Evolutionary conservation across 2,888 invertebrate species (phyloP), one percentile per base, ranked within the genome.

Genomic region (Steinernema scapterisci): DNA sequence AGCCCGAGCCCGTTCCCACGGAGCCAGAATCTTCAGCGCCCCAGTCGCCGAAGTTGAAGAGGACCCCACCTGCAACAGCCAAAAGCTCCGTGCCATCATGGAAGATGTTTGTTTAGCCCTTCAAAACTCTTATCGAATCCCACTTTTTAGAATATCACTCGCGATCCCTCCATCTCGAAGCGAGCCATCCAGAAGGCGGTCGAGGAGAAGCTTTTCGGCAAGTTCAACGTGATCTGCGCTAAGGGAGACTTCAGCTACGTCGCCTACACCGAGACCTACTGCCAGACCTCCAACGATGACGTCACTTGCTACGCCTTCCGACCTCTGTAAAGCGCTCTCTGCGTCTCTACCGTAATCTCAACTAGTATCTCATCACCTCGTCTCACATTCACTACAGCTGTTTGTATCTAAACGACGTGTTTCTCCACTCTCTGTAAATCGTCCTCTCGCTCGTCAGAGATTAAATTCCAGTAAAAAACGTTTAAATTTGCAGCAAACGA

Each of bases 191-290:
- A 86, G 77, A 81, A 80, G 73, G 86, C 85, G 9, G 86, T 85
- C 54, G 86, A 86, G 75, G 84, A 85, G 79, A 84, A 84, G 31
- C 76, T 81, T 25, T 81, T 81, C 48, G 74, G 75, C 6, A 85
- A 86, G 70, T 83, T 85, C 74, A 86, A 86, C 76, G 86, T 84
- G 21, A 86, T 86, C 77, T 86, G 86, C 76, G 86, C 84, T 21
- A 82, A 81, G 71, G 84, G 82, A 19, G 86, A 86, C 76, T 86
- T 86, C 78, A 81, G 82, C 44, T 86, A 86, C 76, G 83, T 86
- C n/a, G 85, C 84, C n/a, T 86, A 86, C 78, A 86, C 86, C 7
- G 82, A 82, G 54, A 77, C 77, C 31, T 82, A 81, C 74, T 82
- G 82, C 71, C 82, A 86, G 75, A 77, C 81, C 25, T 80, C 85